Evolutionary conservation across 1,140 invertebrate species (phyloP).

Genomic region (Polypedilum pembai): DNA sequence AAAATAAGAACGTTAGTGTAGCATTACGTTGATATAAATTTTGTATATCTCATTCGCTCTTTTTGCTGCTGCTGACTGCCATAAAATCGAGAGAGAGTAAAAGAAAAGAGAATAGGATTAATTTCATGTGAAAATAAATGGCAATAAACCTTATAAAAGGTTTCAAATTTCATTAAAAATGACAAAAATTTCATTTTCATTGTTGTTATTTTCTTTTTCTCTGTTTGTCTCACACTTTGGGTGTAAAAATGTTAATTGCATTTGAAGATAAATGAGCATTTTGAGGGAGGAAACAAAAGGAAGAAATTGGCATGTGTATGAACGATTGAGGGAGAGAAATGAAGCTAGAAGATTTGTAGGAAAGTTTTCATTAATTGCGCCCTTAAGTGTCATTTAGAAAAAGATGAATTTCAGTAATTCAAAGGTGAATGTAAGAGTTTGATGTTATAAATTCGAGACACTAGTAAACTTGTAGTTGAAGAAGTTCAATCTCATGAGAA

Average conservation of each 20-base stretch:
- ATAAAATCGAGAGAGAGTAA: not conserved
- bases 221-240: not conserved
- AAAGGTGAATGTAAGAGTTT: no score
- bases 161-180: slow-evolving; percentile 20
- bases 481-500: no score
- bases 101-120: slow-evolving; percentile 1
- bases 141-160: slow-evolving; percentile 1
- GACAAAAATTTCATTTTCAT: not conserved
- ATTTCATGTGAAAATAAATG: slow-evolving; percentile 19
- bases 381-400: not conserved
- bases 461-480: no score
- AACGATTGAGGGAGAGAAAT: not conserved
- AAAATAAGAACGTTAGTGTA: not conserved
- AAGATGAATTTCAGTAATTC: not conserved
- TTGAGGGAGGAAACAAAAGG: not conserved
- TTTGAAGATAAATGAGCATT: not conserved
- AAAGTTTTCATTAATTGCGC: not conserved
- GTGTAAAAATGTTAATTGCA: slow-evolving; percentile 18
- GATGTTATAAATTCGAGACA: no score
- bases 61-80: no score
- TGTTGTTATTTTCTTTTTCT: not conserved
- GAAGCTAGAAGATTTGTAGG: no score
- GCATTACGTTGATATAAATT: not conserved
- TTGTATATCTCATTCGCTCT: not conserved
- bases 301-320: not conserved